phyloP scores from a whole-genome alignment of 2,888 invertebrate genomes.

The Callyntrura guangdongensis region DNA sequence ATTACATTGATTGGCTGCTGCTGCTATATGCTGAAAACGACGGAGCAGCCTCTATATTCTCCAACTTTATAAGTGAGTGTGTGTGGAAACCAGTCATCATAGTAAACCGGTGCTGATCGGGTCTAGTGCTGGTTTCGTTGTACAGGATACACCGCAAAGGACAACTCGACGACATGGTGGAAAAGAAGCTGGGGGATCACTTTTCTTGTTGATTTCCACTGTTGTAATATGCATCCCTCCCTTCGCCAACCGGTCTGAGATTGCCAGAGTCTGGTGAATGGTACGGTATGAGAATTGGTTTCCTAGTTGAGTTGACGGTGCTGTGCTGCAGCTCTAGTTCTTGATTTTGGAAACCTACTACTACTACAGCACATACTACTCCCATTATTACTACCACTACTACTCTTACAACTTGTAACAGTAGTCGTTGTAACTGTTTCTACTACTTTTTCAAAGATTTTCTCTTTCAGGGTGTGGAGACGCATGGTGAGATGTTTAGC shows the following conservation, averaged over 20 bases:
- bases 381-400: neutral
- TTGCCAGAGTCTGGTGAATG: conserved; percentile 45
- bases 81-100: neutral
- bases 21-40: neutral
- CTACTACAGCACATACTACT: neutral
- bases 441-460: conserved; percentile 58
- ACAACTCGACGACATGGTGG: neutral
- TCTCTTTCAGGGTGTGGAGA: conserved; percentile 70
- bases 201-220: neutral
- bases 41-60: neutral
- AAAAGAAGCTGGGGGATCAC: conserved; percentile 19
- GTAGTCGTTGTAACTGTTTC: neutral
- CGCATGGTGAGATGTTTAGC: conserved; percentile 47
- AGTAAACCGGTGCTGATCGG: neutral
- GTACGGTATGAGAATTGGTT: conserved; percentile 48
- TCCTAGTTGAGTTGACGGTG: conserved; percentile 25
- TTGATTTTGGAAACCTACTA: conserved; percentile 34
- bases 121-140: neutral
- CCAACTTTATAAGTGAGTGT: neutral
- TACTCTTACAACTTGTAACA: neutral
- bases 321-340: conserved; percentile 37
- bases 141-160: conserved; percentile 38
- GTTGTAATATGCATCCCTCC: conserved; percentile 17
- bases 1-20: neutral
- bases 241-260: conserved; percentile 35